Percentiles rank a stretch among this genome's conserved stretches.
phyloP scores from a whole-genome alignment of 2,113 vertebrate genomes.

The Anolis sagrei region DNA sequence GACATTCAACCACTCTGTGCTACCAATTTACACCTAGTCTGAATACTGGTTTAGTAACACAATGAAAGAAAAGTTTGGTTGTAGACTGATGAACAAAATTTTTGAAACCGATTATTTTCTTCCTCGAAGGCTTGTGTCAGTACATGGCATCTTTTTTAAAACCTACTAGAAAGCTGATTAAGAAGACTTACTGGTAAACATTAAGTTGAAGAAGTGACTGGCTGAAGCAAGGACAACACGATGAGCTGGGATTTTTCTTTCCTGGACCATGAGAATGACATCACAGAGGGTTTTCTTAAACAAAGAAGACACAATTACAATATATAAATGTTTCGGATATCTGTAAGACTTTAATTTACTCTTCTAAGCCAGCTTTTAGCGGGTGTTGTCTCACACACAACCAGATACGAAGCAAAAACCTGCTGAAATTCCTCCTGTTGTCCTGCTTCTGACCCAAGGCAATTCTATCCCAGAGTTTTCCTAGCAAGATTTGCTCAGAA shows the following conservation, averaged over 20 bases:
- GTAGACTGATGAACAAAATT: background rate
- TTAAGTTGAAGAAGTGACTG: constrained; percentile 97
- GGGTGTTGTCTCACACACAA: too few relatives aligned
- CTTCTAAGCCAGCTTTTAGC: background rate
- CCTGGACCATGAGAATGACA: constrained; percentile 93
- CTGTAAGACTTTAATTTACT: background rate
- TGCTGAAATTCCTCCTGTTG: too few relatives aligned
- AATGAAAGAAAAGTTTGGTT: background rate
- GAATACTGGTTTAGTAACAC: background rate
- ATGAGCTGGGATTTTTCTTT: constrained; percentile 92
- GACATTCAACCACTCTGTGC: background rate
- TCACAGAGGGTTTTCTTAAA: constrained; percentile 93
- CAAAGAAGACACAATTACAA: constrained; percentile 29
- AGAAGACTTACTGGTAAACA: constrained; percentile 94
- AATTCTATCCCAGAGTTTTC: too few relatives aligned
- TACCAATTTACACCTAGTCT: background rate
- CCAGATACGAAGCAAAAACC: too few relatives aligned
- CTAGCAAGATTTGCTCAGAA: too few relatives aligned
- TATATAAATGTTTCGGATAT: background rate
- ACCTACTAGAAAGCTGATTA: constrained; percentile 6
- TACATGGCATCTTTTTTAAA: background rate
- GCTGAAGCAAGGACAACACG: constrained; percentile 94
- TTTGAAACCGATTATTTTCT: background rate
- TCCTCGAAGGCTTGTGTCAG: background rate
- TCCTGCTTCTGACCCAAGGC: too few relatives aligned